These are phyloP conservation scores for Alviniconcha marisindica DNA, from an alignment of 1,140 invertebrate species.

Conservation along the genomic window DNA sequence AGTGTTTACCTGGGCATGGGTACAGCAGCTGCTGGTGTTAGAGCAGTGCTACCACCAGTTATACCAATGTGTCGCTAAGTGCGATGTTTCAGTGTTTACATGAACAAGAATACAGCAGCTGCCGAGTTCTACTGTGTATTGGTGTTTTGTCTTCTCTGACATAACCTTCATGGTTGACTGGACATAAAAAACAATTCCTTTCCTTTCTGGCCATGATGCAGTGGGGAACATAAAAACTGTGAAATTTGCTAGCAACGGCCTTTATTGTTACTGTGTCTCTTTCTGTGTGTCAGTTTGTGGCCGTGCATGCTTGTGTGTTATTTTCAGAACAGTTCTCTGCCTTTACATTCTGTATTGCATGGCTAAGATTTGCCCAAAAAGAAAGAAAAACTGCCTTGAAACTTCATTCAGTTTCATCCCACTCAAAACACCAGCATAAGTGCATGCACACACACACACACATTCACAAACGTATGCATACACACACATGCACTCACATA, in stretches of 20 bases:
- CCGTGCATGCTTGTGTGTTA: background rate
- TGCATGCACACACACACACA: slow-evolving; percentile 5
- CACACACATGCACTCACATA: background rate
- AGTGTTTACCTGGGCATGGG: too few species aligned
- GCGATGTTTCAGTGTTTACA: too few species aligned
- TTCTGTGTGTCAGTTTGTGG: background rate
- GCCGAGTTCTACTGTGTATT: too few species aligned
- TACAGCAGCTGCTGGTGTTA: too few species aligned
- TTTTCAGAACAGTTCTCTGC: background rate
- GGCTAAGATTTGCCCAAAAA: background rate
- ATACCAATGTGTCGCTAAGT: too few species aligned
- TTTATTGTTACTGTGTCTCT: background rate
- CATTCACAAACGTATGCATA: background rate
- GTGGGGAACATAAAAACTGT: background rate
- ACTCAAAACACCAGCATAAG: background rate
- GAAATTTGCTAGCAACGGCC: background rate
- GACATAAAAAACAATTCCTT: too few species aligned
- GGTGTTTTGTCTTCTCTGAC: background rate
- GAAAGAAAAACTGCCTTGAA: background rate
- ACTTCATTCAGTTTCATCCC: background rate
- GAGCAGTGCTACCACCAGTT: too few species aligned
- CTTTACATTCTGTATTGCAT: background rate
- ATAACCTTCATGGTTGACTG: too few species aligned
- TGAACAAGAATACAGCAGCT: too few species aligned
- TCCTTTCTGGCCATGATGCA: background rate